phyloP scores from a whole-genome alignment of 2,888 invertebrate genomes.

The Dolomedes plantarius region DNA sequence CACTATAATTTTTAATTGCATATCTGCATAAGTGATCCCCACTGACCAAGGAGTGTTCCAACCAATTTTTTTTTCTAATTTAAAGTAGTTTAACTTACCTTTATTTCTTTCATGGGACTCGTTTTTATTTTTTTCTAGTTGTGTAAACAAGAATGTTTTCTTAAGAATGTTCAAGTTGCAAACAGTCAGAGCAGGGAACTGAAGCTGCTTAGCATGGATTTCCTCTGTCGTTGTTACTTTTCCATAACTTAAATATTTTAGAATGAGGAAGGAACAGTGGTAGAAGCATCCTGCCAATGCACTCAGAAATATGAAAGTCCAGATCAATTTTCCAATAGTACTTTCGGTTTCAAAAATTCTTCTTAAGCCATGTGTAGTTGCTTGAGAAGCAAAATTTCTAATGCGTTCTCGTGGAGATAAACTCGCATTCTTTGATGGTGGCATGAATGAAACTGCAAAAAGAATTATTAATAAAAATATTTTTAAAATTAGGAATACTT shows the following conservation, averaged over 20 bases:
- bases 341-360: conserved; percentile 48
- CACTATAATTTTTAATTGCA: no score
- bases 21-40: no score
- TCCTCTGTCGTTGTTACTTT: conserved; percentile 70
- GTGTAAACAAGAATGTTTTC: conserved; percentile 50
- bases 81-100: conserved; percentile 44
- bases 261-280: conserved; percentile 67
- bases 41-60: no score
- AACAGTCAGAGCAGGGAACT: conserved; percentile 66
- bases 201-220: conserved; percentile 59
- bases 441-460: conserved; percentile 12
- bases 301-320: conserved; percentile 55
- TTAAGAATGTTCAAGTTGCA: conserved; percentile 70
- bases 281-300: conserved; percentile 66
- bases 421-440: not conserved
- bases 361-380: conserved; percentile 63
- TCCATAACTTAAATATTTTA: conserved; percentile 70
- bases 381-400: conserved; percentile 49
- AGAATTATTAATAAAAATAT: not conserved
- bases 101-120: conserved; percentile 19
- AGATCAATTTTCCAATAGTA: conserved; percentile 46
- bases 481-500: no score
- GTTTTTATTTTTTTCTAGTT: conserved; percentile 41
- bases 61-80: no score
- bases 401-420: conserved; percentile 24